These are phyloP conservation scores for Dreissena rostriformis DNA, from an alignment of 1,140 invertebrate species.

Conservation along the genomic window DNA sequence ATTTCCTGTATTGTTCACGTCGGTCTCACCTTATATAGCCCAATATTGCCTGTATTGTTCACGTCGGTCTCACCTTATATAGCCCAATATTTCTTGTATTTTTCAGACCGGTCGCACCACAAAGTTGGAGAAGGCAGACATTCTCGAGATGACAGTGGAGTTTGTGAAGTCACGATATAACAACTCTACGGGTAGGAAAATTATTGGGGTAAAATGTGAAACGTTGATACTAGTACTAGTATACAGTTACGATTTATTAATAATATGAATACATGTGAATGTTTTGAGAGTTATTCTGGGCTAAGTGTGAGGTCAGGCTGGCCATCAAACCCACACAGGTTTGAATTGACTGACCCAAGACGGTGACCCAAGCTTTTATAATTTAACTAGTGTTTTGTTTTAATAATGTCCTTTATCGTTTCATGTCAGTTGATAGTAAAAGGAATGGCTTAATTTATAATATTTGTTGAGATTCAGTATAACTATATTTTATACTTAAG, in stretches of 20 bases:
- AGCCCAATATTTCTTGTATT: neutral
- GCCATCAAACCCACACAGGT: neutral
- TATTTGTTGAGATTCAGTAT: neutral
- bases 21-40: too few relatives aligned
- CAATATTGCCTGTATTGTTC: neutral
- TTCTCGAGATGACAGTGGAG: conserved; percentile 70
- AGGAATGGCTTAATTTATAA: neutral
- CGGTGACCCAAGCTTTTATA: too few relatives aligned
- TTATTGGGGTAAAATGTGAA: neutral
- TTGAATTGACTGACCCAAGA: neutral
- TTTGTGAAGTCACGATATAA: conserved; percentile 60
- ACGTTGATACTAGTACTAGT: neutral
- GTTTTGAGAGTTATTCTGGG: neutral
- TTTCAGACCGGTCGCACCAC: conserved; percentile 53
- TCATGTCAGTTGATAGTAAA: too few relatives aligned
- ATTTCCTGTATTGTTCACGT: too few relatives aligned
- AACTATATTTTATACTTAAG: neutral
- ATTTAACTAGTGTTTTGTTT: too few relatives aligned
- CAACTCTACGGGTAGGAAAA: conserved; percentile 9
- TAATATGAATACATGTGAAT: neutral
- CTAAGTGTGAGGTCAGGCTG: neutral
- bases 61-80: too few relatives aligned
- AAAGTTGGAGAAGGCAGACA: conserved; percentile 71
- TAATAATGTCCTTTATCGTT: neutral
- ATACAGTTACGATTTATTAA: too few relatives aligned